Base-by-base conservation (phyloP, 2,113 vertebrate genomes). In the Oreochromis tanganicae region DNA sequence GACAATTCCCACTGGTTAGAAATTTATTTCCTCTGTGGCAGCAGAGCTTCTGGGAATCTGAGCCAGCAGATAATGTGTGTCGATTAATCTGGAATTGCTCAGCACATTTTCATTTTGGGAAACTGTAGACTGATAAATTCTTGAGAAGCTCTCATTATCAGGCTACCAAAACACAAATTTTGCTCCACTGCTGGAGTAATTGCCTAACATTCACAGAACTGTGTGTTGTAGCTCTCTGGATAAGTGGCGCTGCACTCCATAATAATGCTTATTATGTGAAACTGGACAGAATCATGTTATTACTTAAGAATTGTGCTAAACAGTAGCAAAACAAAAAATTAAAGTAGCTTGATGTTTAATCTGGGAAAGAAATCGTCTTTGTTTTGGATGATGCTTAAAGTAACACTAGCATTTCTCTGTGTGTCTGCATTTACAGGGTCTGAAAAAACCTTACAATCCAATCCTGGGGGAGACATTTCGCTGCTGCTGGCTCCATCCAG, bases 371-470 rank as follows among this genome's bases (percentile, higher is more conserved):
- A 29, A 66, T 0, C 9, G 1, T 61, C 6, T 17, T 59, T 36
- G 3, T 55, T 24, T 57, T 21, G 82, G 17, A 8, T n/a, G 38
- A 34, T 63, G 68, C 7, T 84, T 24, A 29, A 36, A 34, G 29
- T 68, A 4, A 78, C 19, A 38, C 32, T 59, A 16, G 87, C 24
- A 17, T 73, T 46, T 73, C 38, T 68, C 71, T 24, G 4, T 78
- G 14, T 43, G 0, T 89, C 52, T 85, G 27, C 24, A 3, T 90
- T 83, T 85, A 14, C 94, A 99, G 98, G 98, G 98, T 75, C 97
- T 99, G 92, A 99, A 99, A 95, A 99, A 99, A 95, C 98, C 98
- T 86, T 99, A 99, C 94, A 99, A 99, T 93, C 98, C 98, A 21
- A 97, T 99, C 89, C 95, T 99, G 75, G 98, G 98, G 86, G 98